Base-by-base conservation (phyloP, 2,797 vertebrate genomes). In the Leucoraja ocellata region DNA sequence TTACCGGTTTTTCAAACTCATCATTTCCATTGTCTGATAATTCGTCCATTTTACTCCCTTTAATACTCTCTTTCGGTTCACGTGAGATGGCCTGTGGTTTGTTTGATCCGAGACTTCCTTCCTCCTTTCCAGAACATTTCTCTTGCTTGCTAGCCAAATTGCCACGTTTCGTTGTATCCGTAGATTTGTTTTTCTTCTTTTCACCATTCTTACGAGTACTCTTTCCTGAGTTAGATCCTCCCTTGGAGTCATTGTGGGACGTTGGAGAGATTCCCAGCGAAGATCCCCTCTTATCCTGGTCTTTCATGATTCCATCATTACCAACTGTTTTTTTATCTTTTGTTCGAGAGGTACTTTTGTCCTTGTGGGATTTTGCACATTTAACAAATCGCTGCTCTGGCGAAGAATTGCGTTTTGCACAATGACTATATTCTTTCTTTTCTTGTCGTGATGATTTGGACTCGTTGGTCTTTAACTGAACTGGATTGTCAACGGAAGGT, bases 1-100 rank as follows among this genome's bases (percentile, higher is more conserved):
- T 96, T 65, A 95, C 94, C 1, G 97, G 96, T 8, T 93, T 93
- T 1, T 96, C 96, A 25, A 93, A 94, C 81, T 95, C 95, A 11
- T 94, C 39, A 10, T 61, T 93, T 93, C 28, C 4, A 65, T 36
- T 46, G 5, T 54, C 36, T 28, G 71, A 74, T 54, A 16, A 21
- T 74, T 74, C 32, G 74, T 58, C 36, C 23, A 28, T 68, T 58
- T 92, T 28, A 10, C 36, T 14, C 21, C 0, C 14, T 76, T 76
- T 74, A 25, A 8, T 28, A 9, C 23, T 7, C 3, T 92, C 32
- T 46, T 73, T n/a, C 28, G 39, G 7, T 39, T 74, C 36, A 28
- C 1, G 10, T 0, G 71, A 14, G 10, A 46, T n/a, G 21, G 54
- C 46, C 71, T 76, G 68, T 5, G 90, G 28, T 14, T 28, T 46